These are phyloP conservation scores for Dusona sp. DNA, from an alignment of 2,888 invertebrate species.

Conservation along the genomic window DNA sequence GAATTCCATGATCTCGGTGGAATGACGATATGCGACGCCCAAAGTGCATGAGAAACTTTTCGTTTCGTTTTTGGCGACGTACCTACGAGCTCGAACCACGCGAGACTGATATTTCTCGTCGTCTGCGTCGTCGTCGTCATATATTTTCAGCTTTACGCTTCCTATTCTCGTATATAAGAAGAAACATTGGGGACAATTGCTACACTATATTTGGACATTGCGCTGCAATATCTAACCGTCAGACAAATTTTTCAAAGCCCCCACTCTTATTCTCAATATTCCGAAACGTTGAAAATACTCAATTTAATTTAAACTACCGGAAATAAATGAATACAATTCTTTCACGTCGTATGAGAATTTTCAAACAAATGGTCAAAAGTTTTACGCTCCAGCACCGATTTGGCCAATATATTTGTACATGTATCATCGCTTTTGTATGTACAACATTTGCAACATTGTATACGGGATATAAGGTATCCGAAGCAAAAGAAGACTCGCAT, in stretches of 20 bases:
- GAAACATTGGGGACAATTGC: constrained; percentile 14
- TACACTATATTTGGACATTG: constrained; percentile 6
- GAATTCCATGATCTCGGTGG: constrained; percentile 53
- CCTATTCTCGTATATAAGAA: constrained; percentile 19
- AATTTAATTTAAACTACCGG: neutral
- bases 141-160: constrained; percentile 54
- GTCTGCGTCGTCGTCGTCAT: constrained; percentile 45
- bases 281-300: neutral
- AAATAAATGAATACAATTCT: neutral
- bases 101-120: constrained; percentile 62
- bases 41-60: constrained; percentile 28
- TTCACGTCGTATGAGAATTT: neutral
- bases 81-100: constrained; percentile 32
- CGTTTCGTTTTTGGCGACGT: constrained; percentile 17
- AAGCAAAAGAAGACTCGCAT: constrained; percentile 33
- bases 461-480: constrained; percentile 14
- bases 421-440: constrained; percentile 31
- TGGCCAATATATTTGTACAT: constrained; percentile 5
- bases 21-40: constrained; percentile 45
- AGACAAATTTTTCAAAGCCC: neutral
- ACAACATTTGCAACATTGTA: constrained; percentile 42
- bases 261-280: neutral
- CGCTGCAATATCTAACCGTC: neutral
- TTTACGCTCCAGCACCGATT: neutral
- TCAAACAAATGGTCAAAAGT: constrained; percentile 5